These are phyloP conservation scores for Tylochromis polylepis DNA, from an alignment of 2,113 vertebrate species.

Conservation along the genomic window DNA sequence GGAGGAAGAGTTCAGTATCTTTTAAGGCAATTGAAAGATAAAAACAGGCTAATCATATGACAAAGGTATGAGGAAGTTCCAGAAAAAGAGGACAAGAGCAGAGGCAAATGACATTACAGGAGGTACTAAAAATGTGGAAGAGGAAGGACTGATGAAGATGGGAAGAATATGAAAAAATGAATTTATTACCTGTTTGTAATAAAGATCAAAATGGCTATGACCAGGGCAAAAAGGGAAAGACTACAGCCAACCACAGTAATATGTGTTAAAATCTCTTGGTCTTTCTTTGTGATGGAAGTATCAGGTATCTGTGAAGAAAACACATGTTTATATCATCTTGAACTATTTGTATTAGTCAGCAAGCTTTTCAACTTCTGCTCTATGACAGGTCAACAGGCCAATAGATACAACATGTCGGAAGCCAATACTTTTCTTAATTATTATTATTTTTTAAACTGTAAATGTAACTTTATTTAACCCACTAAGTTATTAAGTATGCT, in stretches of 20 bases:
- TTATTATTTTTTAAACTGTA: background rate
- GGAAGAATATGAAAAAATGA: background rate
- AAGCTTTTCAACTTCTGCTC: background rate
- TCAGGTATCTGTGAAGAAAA: background rate
- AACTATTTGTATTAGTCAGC: background rate
- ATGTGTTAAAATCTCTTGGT: background rate
- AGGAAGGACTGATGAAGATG: background rate
- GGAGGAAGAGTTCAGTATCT: no score
- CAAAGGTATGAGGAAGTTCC: no score
- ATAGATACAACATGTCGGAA: background rate
- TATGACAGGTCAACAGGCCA: fast-evolving
- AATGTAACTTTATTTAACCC: background rate
- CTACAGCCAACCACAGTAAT: background rate
- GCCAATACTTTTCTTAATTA: background rate
- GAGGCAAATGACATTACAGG: no score
- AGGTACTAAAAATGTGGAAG: no score
- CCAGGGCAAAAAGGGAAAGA: background rate
- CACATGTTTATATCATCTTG: background rate
- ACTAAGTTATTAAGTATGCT: background rate
- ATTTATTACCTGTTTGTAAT: background rate
- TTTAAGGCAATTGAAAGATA: no score
- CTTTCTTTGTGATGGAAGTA: background rate
- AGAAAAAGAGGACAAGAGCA: background rate
- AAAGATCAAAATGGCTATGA: conserved; percentile 15
- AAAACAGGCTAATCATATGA: no score